Evolutionary conservation across 1,140 invertebrate genomes (phyloP).

Genomic region (Patella vulgata): DNA sequence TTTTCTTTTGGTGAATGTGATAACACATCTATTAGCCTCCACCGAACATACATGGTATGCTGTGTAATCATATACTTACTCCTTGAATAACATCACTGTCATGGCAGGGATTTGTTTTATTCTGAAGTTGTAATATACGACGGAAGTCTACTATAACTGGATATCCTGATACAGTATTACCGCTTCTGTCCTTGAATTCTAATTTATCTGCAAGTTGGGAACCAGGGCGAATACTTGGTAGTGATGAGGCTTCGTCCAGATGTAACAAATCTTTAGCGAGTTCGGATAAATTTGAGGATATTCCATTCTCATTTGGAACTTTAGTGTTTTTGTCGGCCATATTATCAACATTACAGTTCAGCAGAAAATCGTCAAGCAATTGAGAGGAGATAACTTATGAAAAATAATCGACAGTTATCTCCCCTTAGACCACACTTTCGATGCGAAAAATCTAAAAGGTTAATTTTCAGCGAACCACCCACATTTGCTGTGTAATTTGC

Average conservation of each 20-base stretch:
- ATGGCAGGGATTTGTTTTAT: slow-evolving; percentile 2
- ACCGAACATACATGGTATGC: no score
- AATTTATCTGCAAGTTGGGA: slow-evolving; percentile 51
- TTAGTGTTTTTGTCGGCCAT: slow-evolving; percentile 41
- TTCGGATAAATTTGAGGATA: slow-evolving; percentile 11
- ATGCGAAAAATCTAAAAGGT: no score
- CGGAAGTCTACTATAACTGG: slow-evolving; percentile 59
- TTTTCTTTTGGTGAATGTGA: no score
- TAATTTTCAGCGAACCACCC: no score
- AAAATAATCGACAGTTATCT: no score
- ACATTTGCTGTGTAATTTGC: no score
- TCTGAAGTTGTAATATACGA: slow-evolving; percentile 45
- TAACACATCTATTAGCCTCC: no score
- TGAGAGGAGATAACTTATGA: background rate
- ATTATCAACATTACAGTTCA: slow-evolving; percentile 54
- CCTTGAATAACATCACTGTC: slow-evolving; percentile 50
- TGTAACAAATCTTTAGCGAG: slow-evolving; percentile 15
- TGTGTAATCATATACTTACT: slow-evolving; percentile 43
- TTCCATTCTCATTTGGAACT: background rate
- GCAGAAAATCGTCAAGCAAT: slow-evolving; percentile 41
- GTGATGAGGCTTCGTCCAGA: slow-evolving; percentile 16
- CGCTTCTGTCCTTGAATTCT: slow-evolving; percentile 48
- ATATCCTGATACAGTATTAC: slow-evolving; percentile 41
- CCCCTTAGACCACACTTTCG: no score
- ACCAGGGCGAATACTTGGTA: slow-evolving; percentile 40